Percentiles rank a stretch among this genome's conserved stretches.
phyloP scores from a whole-genome alignment of 2,888 invertebrate genomes.

The Entomobrya proxima region DNA sequence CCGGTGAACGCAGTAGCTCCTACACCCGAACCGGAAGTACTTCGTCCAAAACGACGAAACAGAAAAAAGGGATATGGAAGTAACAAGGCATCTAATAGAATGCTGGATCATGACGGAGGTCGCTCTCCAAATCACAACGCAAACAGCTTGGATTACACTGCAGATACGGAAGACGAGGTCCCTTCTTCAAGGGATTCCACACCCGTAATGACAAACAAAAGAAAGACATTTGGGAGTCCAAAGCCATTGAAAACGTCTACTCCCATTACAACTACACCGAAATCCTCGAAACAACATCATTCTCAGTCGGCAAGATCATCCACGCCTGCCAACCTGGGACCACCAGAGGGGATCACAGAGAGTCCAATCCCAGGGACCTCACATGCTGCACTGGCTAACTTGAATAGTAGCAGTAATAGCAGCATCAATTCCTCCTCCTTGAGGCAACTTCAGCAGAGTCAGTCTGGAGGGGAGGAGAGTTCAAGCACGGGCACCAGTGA shows the following conservation, averaged over 20 bases:
- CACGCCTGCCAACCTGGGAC: conserved; percentile 26
- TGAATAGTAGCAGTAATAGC: conserved; percentile 50
- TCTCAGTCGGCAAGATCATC: conserved; percentile 32
- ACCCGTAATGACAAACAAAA: conserved; percentile 52
- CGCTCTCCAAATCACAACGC: conserved; percentile 51
- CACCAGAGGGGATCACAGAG: conserved; percentile 8
- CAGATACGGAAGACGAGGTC: conserved; percentile 64
- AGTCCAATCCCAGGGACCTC: conserved; percentile 59
- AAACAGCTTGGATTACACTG: conserved; percentile 60
- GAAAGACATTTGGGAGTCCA: conserved; percentile 51
- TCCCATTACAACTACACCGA: conserved; percentile 52
- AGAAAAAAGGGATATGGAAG: conserved; percentile 53
- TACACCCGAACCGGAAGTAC: conserved; percentile 49
- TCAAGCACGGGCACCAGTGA: conserved; percentile 65
- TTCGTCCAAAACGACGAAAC: conserved; percentile 47
- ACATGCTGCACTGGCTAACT: conserved; percentile 42
- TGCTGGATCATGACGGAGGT: conserved; percentile 38
- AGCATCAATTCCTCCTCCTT: conserved; percentile 8
- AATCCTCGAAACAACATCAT: conserved; percentile 49
- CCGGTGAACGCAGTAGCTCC: conserved; percentile 40
- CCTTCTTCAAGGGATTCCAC: conserved; percentile 56
- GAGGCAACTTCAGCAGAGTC: conserved; percentile 20
- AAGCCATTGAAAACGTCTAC: conserved; percentile 64
- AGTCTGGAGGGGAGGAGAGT: conserved; percentile 59
- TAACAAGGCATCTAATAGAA: not conserved